These are phyloP conservation scores for Pammene aurita DNA, from an alignment of 2,888 invertebrate species.

Conservation along the genomic window DNA sequence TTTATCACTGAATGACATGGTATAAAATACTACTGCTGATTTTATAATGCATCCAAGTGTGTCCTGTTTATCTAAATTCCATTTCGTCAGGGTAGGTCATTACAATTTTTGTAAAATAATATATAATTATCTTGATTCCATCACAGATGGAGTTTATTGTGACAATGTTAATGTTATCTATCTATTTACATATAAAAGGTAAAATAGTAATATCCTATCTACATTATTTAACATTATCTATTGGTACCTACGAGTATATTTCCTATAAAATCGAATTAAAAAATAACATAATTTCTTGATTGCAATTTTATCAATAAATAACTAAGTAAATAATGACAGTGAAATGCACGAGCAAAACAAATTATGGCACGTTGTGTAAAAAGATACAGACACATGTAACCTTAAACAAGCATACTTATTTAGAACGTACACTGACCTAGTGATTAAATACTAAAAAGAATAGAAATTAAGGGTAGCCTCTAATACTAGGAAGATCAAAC, in stretches of 20 bases:
- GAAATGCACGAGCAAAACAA: slow-evolving; percentile 21
- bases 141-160: slow-evolving; percentile 62
- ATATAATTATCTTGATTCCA: slow-evolving; percentile 46
- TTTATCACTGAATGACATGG: too few relatives aligned
- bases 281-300: slow-evolving; percentile 6
- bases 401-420: slow-evolving; percentile 17
- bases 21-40: too few relatives aligned
- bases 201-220: slow-evolving; percentile 57
- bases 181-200: slow-evolving; percentile 58
- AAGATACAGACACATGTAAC: slow-evolving; percentile 18
- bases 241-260: slow-evolving; percentile 53
- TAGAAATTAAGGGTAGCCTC: background rate
- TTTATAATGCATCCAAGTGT: too few relatives aligned
- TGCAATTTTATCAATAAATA: slow-evolving; percentile 37
- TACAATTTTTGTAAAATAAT: slow-evolving; percentile 23
- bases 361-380: slow-evolving; percentile 34
- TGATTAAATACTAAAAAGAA: slow-evolving; percentile 12
- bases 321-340: slow-evolving; percentile 23
- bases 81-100: slow-evolving; percentile 32
- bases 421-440: slow-evolving; percentile 12
- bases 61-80: too few relatives aligned
- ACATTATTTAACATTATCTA: slow-evolving; percentile 55
- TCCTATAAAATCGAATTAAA: slow-evolving; percentile 38
- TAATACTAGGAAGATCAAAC: slow-evolving; percentile 2
- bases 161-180: slow-evolving; percentile 55